A percentile compares a stretch with the other conserved stretches of the same genome.
Evolutionary conservation across 2,888 invertebrate genomes (phyloP).

Genomic region (Phaonia tiefii): DNA sequence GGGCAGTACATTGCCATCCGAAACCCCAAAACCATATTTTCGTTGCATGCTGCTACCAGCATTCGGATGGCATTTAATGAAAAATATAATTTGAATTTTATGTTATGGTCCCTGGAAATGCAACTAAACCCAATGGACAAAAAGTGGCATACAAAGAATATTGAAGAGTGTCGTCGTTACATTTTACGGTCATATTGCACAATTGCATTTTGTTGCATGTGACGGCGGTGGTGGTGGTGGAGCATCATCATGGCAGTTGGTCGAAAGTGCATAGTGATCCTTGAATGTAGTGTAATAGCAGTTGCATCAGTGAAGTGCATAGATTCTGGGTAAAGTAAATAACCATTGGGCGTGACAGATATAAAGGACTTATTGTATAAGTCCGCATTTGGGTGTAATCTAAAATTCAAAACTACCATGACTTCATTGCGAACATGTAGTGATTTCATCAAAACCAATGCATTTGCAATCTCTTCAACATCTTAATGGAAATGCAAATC

Average conservation of each 20-base stretch:
- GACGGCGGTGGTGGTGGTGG: slow-evolving; percentile 53
- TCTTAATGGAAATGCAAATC: no score
- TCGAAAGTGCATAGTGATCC: not conserved
- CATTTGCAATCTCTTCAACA: no score
- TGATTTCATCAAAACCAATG: no score
- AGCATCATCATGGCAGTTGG: not conserved
- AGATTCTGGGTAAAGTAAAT: slow-evolving; percentile 17
- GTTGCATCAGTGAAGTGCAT: slow-evolving; percentile 50
- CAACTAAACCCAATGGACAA: slow-evolving; percentile 7
- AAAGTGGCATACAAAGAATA: slow-evolving; percentile 19
- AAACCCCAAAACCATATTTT: slow-evolving; percentile 26
- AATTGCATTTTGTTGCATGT: slow-evolving; percentile 64
- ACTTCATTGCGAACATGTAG: no score
- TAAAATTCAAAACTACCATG: no score
- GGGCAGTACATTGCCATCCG: slow-evolving; percentile 17
- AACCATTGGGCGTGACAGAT: not conserved
- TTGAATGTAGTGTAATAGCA: slow-evolving; percentile 41
- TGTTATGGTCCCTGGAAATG: slow-evolving; percentile 59
- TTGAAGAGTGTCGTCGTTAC: slow-evolving; percentile 61
- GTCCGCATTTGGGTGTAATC: no score
- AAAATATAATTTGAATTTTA: slow-evolving; percentile 67
- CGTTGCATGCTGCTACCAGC: slow-evolving; percentile 32
- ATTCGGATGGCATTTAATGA: slow-evolving; percentile 63
- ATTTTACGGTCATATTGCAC: slow-evolving; percentile 64
- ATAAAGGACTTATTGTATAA: no score